phyloP scores from a whole-genome alignment of 64 coral and sea anemone genomes.

The Catalaphyllia jardinei region DNA sequence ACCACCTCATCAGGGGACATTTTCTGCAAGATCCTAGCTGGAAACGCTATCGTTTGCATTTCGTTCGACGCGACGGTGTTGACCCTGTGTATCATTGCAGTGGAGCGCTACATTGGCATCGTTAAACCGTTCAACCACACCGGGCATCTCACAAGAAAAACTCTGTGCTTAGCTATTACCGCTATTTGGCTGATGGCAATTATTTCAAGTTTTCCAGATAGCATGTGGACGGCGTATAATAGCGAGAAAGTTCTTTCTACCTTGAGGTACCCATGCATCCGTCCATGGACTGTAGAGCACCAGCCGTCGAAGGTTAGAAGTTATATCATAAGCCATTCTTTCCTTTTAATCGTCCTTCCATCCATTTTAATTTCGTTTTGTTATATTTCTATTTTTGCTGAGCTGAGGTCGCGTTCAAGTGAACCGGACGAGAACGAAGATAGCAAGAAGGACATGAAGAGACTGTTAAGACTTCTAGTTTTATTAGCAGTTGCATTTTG shows the following conservation, averaged over 20 bases:
- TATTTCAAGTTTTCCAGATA: constrained; percentile 15
- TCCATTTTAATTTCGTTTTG: constrained; percentile 20
- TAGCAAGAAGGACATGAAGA: neutral
- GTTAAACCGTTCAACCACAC: constrained; percentile 9
- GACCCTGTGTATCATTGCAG: constrained; percentile 1
- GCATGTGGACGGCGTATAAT: neutral
- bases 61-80: constrained; percentile 6
- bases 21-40: constrained; percentile 9
- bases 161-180: neutral
- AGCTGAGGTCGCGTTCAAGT: neutral
- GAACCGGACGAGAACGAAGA: neutral
- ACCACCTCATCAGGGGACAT: neutral
- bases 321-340: constrained; percentile 14
- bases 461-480: neutral
- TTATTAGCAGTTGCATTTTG: constrained; percentile 8
- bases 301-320: neutral
- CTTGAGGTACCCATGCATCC: neutral
- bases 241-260: neutral
- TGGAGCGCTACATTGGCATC: constrained; percentile 5
- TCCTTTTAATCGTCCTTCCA: neutral
- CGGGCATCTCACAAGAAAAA: neutral
- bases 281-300: neutral
- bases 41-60: constrained; percentile 16
- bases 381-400: neutral
- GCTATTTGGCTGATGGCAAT: neutral